Evolutionary conservation across 2,888 invertebrate species (phyloP).

Genomic region (Hedychridium roseum): DNA sequence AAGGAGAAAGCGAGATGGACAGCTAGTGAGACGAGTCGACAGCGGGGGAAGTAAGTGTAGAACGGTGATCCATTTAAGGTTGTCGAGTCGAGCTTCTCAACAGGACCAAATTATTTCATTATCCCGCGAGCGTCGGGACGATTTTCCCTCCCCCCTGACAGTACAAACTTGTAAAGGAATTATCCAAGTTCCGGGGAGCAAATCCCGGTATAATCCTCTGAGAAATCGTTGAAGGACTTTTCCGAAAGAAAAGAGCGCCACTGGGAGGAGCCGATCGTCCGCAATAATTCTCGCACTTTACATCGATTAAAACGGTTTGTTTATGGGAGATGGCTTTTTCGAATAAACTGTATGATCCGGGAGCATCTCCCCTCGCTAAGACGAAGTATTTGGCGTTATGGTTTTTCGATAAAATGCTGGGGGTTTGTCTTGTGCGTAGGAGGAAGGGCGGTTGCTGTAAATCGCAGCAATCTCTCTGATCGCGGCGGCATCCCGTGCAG

Average conservation of each 20-base stretch:
- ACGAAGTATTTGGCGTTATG: too few relatives aligned
- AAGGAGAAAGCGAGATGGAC: not conserved
- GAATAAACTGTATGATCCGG: too few relatives aligned
- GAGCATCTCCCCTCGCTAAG: too few relatives aligned
- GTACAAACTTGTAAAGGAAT: conserved; percentile 31
- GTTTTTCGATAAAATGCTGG: too few relatives aligned
- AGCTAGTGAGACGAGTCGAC: too few relatives aligned
- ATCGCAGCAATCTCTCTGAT: conserved; percentile 15
- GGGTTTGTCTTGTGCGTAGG: too few relatives aligned
- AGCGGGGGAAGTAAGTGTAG: not conserved
- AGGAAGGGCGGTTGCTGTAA: too few relatives aligned
- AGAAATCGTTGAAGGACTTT: conserved; percentile 30
- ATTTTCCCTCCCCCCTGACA: not conserved
- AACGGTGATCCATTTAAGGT: not conserved
- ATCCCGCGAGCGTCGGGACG: not conserved
- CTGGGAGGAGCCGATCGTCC: too few relatives aligned
- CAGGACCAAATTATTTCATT: conserved; percentile 6
- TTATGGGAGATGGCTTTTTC: too few relatives aligned
- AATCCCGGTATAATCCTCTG: conserved; percentile 30
- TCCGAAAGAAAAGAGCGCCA: conserved; percentile 21
- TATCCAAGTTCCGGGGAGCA: conserved; percentile 26
- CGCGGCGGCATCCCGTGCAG: conserved; percentile 3
- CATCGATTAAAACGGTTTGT: too few relatives aligned
- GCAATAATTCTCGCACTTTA: too few relatives aligned
- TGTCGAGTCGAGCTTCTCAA: not conserved